A percentile compares a stretch with the other conserved stretches of the same genome.
These are phyloP conservation scores for Tenthredo scrophulariae DNA, from an alignment of 2,888 invertebrate species.

Conservation along the genomic window DNA sequence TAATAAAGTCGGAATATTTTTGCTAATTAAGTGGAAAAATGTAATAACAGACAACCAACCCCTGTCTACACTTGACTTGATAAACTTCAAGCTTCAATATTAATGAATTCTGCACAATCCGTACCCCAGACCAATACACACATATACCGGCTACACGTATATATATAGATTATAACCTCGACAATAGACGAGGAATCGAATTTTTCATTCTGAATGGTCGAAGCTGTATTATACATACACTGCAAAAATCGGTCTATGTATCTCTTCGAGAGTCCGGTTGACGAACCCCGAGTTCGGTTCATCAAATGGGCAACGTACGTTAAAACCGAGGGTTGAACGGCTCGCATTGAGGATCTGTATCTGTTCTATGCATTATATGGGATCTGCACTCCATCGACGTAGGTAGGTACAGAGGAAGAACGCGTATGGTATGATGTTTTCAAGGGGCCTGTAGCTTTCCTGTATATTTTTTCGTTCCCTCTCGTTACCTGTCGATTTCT, in stretches of 20 bases:
- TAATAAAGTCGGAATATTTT: slow-evolving; percentile 59
- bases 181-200: not conserved
- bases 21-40: slow-evolving; percentile 61
- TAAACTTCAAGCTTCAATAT: slow-evolving; percentile 48
- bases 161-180: not conserved
- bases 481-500: not conserved
- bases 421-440: slow-evolving; percentile 2
- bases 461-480: not conserved
- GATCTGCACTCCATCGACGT: slow-evolving; percentile 18
- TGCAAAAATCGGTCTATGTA: not conserved
- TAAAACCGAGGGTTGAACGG: slow-evolving; percentile 31
- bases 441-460: not conserved
- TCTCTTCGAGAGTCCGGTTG: not conserved
- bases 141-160: not conserved
- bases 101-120: slow-evolving; percentile 42
- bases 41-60: slow-evolving; percentile 55
- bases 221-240: not conserved
- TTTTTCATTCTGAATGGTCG: not conserved
- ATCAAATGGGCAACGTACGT: slow-evolving; percentile 43
- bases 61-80: slow-evolving; percentile 47
- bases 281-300: slow-evolving; percentile 34
- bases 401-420: not conserved
- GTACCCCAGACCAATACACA: not conserved
- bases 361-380: slow-evolving; percentile 28
- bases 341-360: slow-evolving; percentile 29